phyloP scores from a whole-genome alignment of 2,888 invertebrate genomes.

The Caenorhabditis sp. region DNA sequence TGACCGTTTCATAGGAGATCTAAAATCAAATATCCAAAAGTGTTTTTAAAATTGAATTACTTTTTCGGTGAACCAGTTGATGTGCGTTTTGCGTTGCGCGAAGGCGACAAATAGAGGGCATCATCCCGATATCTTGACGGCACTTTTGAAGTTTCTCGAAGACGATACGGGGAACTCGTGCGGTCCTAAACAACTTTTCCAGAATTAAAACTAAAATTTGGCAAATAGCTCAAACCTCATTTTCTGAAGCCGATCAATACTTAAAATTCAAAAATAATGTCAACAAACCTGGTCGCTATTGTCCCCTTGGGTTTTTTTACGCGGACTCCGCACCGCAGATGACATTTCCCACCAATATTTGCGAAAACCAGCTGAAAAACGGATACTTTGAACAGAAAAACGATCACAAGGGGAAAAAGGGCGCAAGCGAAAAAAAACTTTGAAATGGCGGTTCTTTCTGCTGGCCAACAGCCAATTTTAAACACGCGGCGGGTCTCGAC shows the following conservation, averaged over 20 bases:
- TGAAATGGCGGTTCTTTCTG: constrained; percentile 55
- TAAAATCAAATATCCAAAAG: no score
- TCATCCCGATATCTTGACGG: constrained; percentile 73
- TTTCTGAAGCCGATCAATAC: constrained; percentile 3
- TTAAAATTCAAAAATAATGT: constrained; percentile 4
- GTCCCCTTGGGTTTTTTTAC: constrained; percentile 46
- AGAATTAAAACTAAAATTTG: not conserved
- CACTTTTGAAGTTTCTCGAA: constrained; percentile 67
- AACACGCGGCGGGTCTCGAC: constrained; percentile 52
- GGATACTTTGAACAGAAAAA: constrained; percentile 11
- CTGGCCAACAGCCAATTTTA: constrained; percentile 38
- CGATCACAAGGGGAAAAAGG: not conserved
- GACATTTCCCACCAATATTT: constrained; percentile 39
- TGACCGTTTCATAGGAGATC: constrained; percentile 46
- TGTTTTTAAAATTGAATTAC: constrained; percentile 18
- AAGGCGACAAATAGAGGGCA: constrained; percentile 40
- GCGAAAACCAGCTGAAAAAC: not conserved
- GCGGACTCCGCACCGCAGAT: constrained; percentile 56
- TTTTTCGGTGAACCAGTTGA: constrained; percentile 53
- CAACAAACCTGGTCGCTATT: constrained; percentile 33
- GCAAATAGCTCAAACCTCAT: not conserved
- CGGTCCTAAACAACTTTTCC: constrained; percentile 40
- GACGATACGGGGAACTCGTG: constrained; percentile 63
- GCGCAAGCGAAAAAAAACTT: constrained; percentile 55
- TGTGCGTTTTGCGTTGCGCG: constrained; percentile 31